Conservation (phyloP, 2,888 invertebrate genomes). For the Autographa pulchrina region DNA sequence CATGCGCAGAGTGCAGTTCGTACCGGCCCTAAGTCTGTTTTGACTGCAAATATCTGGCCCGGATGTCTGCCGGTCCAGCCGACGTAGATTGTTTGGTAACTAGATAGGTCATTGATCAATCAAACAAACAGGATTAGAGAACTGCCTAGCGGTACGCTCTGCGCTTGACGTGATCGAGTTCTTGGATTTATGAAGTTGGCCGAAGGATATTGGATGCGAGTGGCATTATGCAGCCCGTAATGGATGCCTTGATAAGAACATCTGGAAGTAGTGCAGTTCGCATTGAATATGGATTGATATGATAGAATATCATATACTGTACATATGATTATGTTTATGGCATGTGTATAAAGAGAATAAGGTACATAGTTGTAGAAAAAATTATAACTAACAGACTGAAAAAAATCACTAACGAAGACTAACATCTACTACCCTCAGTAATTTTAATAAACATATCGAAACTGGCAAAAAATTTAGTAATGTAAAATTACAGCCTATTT, state of each 20-base stretch:
- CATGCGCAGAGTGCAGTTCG: constrained; percentile 84
- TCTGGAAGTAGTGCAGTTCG: constrained; percentile 3
- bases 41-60: constrained; percentile 87
- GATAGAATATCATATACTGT: not conserved
- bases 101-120: constrained; percentile 75
- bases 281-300: not conserved
- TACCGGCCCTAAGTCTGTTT: constrained; percentile 82
- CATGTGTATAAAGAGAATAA: too few relatives aligned
- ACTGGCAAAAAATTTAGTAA: too few relatives aligned
- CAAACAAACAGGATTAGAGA: constrained; percentile 62
- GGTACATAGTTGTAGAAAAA: too few relatives aligned
- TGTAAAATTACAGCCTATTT: not conserved
- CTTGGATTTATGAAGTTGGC: constrained; percentile 57
- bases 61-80: constrained; percentile 73
- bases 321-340: too few relatives aligned
- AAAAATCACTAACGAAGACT: too few relatives aligned
- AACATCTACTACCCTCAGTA: too few relatives aligned
- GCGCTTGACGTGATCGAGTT: constrained; percentile 56
- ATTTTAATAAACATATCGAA: too few relatives aligned
- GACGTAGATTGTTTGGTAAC: constrained; percentile 69
- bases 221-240: constrained; percentile 16
- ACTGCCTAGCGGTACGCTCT: constrained; percentile 47
- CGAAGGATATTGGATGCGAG: constrained; percentile 34
- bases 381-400: too few relatives aligned
- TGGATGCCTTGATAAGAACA: not conserved